Evolutionary conservation across 2,888 invertebrate species (phyloP), one percentile per base, ranked within the genome.

Genomic region (Polydrusus tereticollis): DNA sequence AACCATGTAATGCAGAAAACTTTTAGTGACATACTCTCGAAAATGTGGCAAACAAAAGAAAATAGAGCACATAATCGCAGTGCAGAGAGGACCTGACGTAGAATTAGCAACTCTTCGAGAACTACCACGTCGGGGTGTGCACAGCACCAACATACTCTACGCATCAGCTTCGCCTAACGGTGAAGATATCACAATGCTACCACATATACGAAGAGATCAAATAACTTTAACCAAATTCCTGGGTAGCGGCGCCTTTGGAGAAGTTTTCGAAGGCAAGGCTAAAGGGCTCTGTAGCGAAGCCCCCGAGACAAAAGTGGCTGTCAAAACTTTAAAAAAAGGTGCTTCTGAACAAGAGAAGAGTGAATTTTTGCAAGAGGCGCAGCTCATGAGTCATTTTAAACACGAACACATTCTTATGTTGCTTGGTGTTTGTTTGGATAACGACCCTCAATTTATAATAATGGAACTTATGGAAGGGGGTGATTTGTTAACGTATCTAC

Each of bases 381-480:
- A 96, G 78, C 86, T 99, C 50, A 98, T 99, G 98, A 95, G 96
- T 65, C 97, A 98, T 83, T 98, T 99, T 84, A 95, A 95, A 78
- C 98, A 99, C 83, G 94, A 97, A 73, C 97, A 99, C 82, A 98
- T 99, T 66, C 87, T 99, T 23, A 90, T 95, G 74, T 88, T 99
- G 29, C 88, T 99, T 7, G 99, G 99, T 0, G 96, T 99, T 4
- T 98, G 98, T 82, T 89, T 98, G 29, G 97, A 98, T 83, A 93
- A 94, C 77, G 97, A 98, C 82, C 94, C 97, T 6, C 94, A 96
- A 80, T 95, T 96, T 79, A 92, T 99, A 75, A 93, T 99, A 55
- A 92, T 99, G 90, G 99, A 99, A 84, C 89, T 99, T 16, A 99
- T 99, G 99, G 95, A 97, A 84, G 97, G 95, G 3, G 98, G 99